Percentiles rank a stretch among this genome's conserved stretches.
Conservation (phyloP, 2,797 vertebrate species). For the Propithecus deckenii region DNA sequence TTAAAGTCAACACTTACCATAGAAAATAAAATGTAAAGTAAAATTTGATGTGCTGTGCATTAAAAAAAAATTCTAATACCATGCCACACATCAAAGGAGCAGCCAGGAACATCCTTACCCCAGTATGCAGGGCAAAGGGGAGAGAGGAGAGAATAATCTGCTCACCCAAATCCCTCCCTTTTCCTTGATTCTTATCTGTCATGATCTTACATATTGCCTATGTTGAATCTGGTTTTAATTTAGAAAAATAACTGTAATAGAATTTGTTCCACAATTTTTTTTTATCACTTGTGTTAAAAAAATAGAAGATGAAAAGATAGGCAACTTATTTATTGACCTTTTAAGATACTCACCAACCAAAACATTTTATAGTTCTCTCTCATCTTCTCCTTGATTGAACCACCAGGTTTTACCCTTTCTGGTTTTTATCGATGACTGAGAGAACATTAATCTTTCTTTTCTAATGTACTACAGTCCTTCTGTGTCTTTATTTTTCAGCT, state of each 20-base stretch:
- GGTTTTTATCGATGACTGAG: neutral
- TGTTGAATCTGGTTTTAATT: constrained; percentile 29
- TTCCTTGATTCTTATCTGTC: neutral
- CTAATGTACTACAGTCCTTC: neutral
- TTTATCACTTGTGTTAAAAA: neutral
- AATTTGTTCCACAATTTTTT: neutral
- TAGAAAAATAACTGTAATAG: constrained; percentile 28
- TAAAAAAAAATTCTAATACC: neutral
- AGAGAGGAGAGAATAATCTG: neutral
- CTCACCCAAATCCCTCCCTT: neutral
- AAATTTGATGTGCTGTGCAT: neutral
- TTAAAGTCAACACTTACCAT: neutral
- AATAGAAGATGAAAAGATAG: constrained; percentile 20
- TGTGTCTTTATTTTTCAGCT: neutral
- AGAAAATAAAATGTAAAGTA: neutral
- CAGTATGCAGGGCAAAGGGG: neutral
- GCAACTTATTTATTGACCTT: neutral
- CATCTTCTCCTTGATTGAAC: neutral
- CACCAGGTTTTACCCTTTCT: neutral
- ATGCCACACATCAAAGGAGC: neutral
- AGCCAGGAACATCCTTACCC: neutral
- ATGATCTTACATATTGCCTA: neutral
- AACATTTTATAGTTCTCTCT: neutral
- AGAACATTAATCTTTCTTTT: constrained; percentile 37
- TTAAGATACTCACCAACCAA: neutral